Base-by-base conservation (phyloP, 2,888 invertebrate genomes). In the Cryptocephalus moraei region DNA sequence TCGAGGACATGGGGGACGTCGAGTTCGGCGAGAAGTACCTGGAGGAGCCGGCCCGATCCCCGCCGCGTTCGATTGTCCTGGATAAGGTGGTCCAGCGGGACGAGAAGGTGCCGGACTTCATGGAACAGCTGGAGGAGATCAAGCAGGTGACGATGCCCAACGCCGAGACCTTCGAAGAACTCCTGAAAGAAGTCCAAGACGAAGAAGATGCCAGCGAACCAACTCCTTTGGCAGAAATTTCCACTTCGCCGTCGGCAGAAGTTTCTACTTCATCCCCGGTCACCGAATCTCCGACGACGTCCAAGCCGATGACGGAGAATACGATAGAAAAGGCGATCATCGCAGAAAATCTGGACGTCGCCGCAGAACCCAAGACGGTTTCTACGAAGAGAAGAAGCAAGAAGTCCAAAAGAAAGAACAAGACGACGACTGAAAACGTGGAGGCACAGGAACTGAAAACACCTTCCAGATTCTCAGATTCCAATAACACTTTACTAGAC, bases 11-110 rank as follows among this genome's bases (percentile, higher is more conserved):
- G 10, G 32, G 38, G 14, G 42, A 49, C 13, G 43, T 33, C n/a
- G 54, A 53, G 46, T 39, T 55, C 8, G 48, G 48, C n/a, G 55
- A 54, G 34, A 45, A 45, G 10, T 46, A 46, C 40, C 34, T 46
- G 9, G 46, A n/a, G 2, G 43, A 36, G 32, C 46, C 48, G 12
- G 34, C 13, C 2, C 34, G 14, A 6, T 1, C 45, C 43, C 43
- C 32, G 12, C 44, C 43, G 4, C 43, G 39, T 39, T 44, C 49
- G 13, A 32, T 49, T 10, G 36, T 47, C 32, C 32, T 49, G 4
- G 42, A 48, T 32, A 45, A 46, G 14, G 43, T 53, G 12, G 13
- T 51, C 22, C 42, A 32, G 33, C 33, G 33, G 13, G 42, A 36
- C 43, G 34, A 45, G 39, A 45, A 12, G 38, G n/a, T 33, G 11